phyloP scores from a whole-genome alignment of 2,888 invertebrate genomes.

The Rotaria sp. region DNA sequence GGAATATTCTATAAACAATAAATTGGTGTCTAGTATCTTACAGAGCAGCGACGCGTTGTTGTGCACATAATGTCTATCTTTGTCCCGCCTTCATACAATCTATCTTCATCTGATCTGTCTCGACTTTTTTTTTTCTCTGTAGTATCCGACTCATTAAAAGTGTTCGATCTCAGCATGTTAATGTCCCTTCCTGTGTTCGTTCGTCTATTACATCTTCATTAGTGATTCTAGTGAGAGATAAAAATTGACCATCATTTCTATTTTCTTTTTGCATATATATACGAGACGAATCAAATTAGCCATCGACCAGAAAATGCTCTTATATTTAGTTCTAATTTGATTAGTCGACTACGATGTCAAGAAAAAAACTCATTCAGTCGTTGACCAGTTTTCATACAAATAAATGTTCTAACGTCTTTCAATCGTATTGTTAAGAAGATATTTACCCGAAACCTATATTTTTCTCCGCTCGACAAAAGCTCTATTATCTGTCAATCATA shows the following conservation, averaged over 20 bases:
- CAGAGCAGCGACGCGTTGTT: not conserved
- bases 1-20: not conserved
- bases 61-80: not conserved
- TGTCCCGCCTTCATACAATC: not conserved
- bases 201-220: conserved; percentile 8
- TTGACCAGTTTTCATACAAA: not conserved
- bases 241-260: not conserved
- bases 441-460: too few species aligned
- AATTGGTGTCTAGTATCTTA: not conserved
- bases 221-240: not conserved
- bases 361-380: not conserved
- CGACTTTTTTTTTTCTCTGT: not conserved
- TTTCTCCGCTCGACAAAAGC: too few species aligned
- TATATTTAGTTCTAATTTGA: not conserved
- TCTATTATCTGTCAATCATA: too few species aligned
- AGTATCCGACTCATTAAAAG: not conserved
- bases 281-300: not conserved
- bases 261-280: not conserved
- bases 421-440: too few species aligned
- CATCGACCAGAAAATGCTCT: not conserved
- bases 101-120: not conserved
- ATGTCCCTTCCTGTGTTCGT: not conserved
- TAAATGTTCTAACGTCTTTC: too few species aligned
- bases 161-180: not conserved
- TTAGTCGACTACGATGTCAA: not conserved